These are phyloP conservation scores for Eupithecia exiguata DNA, from an alignment of 2,888 invertebrate genomes.

Conservation along the genomic window DNA sequence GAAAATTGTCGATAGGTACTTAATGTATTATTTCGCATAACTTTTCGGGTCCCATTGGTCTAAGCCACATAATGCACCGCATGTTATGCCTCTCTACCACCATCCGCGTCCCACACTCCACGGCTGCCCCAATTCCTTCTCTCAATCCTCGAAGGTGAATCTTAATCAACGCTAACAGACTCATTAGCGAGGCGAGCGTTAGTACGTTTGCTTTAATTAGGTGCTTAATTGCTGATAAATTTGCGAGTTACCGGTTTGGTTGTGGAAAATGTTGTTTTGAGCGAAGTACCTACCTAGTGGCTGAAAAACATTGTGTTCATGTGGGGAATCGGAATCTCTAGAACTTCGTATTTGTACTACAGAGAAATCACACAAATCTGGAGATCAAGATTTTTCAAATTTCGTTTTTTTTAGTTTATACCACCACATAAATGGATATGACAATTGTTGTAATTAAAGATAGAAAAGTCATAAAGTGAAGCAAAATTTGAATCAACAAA, in stretches of 20 bases:
- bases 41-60: no score
- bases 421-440: no score
- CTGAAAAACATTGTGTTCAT: not conserved
- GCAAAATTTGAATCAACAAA: not conserved
- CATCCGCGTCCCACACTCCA: not conserved
- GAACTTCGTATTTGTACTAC: no score
- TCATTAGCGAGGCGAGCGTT: slow-evolving; percentile 52
- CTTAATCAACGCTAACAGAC: slow-evolving; percentile 64
- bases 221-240: slow-evolving; percentile 44
- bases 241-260: slow-evolving; percentile 19
- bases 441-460: no score
- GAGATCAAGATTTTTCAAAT: not conserved
- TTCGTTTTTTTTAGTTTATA: no score
- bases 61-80: no score
- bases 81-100: not conserved
- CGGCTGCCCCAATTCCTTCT: slow-evolving; percentile 30
- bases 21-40: no score
- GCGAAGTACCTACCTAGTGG: not conserved
- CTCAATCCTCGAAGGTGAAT: slow-evolving; percentile 49
- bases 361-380: no score
- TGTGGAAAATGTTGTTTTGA: not conserved
- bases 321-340: not conserved
- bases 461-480: no score
- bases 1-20: no score
- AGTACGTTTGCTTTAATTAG: slow-evolving; percentile 41